These are phyloP conservation scores for Phaethornis superciliosus DNA, from an alignment of 2,113 vertebrate genomes.

Conservation along the genomic window DNA sequence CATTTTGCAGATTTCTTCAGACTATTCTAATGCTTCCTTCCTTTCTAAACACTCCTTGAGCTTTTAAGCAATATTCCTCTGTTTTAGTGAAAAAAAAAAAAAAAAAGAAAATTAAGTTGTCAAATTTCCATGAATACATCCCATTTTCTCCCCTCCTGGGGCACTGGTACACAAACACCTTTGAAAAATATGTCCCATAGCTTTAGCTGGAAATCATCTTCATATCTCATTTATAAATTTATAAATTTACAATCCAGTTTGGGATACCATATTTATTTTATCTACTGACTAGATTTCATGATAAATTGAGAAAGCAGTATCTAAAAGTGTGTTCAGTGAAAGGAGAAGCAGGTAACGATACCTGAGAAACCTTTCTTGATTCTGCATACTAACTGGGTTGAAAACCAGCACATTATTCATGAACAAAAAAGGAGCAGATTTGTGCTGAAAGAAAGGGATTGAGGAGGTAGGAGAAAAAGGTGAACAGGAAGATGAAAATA, in stretches of 20 bases:
- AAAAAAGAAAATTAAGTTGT: background rate
- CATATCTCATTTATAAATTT: background rate
- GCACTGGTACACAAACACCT: background rate
- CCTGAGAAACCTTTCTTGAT: background rate
- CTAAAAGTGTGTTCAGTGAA: background rate
- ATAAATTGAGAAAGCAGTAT: background rate
- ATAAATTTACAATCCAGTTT: background rate
- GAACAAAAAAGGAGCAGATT: background rate
- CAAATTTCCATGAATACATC: background rate
- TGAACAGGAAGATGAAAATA: background rate
- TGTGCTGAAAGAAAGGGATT: background rate
- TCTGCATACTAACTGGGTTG: background rate
- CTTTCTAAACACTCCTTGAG: background rate
- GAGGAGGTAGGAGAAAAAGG: background rate
- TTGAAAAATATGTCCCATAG: background rate
- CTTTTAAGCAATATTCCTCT: background rate
- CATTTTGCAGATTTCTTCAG: background rate
- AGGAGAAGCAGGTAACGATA: background rate
- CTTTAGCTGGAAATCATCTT: background rate
- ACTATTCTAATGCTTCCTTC: background rate
- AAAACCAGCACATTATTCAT: background rate
- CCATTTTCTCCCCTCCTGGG: background rate
- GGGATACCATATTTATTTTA: background rate
- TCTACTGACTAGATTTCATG: rapidly evolving
- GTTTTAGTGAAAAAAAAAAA: background rate